These are phyloP conservation scores for Datnioides undecimradiatus DNA, from an alignment of 2,113 vertebrate genomes.

Conservation along the genomic window DNA sequence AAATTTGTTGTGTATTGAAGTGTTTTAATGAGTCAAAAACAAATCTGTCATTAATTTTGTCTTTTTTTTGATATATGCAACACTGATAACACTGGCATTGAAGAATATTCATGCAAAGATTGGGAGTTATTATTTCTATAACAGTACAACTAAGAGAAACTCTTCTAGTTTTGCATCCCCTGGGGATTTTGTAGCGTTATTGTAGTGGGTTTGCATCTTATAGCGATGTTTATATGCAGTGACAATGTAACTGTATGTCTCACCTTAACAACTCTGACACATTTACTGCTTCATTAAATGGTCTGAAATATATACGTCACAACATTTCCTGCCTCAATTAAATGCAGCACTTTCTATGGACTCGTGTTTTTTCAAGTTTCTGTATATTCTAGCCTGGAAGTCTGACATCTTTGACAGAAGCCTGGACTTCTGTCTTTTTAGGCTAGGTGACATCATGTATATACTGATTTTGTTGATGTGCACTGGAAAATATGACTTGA, in stretches of 20 bases:
- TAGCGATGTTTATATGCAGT: not conserved
- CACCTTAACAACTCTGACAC: not conserved
- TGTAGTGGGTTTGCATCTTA: not conserved
- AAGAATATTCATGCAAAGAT: not conserved
- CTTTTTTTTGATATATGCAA: not conserved
- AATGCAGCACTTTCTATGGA: constrained; percentile 8
- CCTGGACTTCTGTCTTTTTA: not conserved
- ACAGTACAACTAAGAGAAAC: constrained; percentile 32
- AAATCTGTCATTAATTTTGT: not conserved
- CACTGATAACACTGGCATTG: not conserved
- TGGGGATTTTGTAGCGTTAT: not conserved
- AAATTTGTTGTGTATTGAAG: not conserved
- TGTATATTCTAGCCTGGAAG: not conserved
- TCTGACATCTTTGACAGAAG: too few species aligned
- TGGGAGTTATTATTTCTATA: not conserved
- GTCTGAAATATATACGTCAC: not conserved
- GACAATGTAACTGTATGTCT: not conserved
- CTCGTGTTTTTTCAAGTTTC: constrained; percentile 7
- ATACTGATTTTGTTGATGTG: not conserved
- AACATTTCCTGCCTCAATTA: constrained; percentile 1
- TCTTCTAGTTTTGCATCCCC: constrained; percentile 27
- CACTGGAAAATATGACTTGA: not conserved
- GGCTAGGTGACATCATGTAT: not conserved
- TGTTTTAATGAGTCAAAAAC: not conserved
- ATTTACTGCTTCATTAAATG: not conserved